Evolutionary conservation across 2,888 invertebrate genomes (phyloP), one percentile per base, ranked within the genome.

Genomic region (Limenitis camilla): DNA sequence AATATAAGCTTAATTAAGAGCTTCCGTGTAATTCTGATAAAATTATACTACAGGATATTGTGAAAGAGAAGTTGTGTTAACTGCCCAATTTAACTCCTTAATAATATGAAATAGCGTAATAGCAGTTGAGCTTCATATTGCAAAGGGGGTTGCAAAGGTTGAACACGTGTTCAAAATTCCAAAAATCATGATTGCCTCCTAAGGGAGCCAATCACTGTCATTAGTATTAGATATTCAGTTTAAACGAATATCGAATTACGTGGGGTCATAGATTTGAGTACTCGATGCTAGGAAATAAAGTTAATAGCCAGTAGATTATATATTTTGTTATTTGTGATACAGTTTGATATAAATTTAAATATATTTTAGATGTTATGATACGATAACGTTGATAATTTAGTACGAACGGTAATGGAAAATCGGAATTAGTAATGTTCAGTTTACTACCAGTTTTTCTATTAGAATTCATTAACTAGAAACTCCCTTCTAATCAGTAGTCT

Each of bases 111-210:
- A 55, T 56, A 40, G 58, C 62, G 62, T 67, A 67, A 68, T 70
- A 61, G 68, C 63, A 59, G 64, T 56, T 56, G 56, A 71, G 82
- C 72, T 68, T 86, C 83, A 65, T 64, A 74, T 85, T 82, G 78
- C 84, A 70, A 73, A 74, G 79, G 83, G 78, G 78, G 73, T 64
- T 64, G 69, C 73, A 53, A 59, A 78, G 81, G 77, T 77, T 78
- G 80, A 84, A 83, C 87, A 85, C 86, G 85, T 86, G 87, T 81
- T 79, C 80, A 64, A 76, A 78, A 72, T 78, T 81, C 74, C 69
- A 80, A 82, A 85, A 84, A 80, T 85, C 81, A 72, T 82, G 82
- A 86, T 87, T 83, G 77, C 78, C 80, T 84, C 87, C 85, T 81
- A 61, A 73, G 81, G 87, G 87, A 86, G 79, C 81, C 85, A 86